Evolutionary conservation across 2,113 vertebrate genomes (phyloP).

Genomic region (Notarius quadriscutis): DNA sequence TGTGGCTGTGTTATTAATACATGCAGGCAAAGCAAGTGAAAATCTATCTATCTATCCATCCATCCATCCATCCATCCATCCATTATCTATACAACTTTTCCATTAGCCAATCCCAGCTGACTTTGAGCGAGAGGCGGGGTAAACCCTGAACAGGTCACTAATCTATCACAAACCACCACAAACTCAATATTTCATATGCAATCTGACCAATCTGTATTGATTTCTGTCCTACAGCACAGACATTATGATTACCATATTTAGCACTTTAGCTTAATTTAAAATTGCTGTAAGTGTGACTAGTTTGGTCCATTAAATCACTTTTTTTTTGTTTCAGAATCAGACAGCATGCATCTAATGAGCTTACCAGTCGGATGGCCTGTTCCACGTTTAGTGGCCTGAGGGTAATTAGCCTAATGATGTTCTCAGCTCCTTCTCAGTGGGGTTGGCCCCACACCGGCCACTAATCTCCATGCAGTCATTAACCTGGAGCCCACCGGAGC

Average conservation of each 20-base stretch:
- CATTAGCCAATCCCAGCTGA: too few species aligned
- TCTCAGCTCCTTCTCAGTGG: conserved; percentile 55
- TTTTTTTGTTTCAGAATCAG: conserved; percentile 19
- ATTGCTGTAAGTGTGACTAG: conserved; percentile 5
- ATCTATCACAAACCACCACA: too few species aligned
- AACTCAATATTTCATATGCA: not conserved
- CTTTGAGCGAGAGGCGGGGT: too few species aligned
- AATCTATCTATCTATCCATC: not conserved
- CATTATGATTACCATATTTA: not conserved
- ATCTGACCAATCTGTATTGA: not conserved
- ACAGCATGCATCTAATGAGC: conserved; percentile 40
- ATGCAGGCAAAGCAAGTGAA: not conserved
- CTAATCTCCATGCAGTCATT: conserved; percentile 75
- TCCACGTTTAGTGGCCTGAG: conserved; percentile 43
- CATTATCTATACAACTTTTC: too few species aligned
- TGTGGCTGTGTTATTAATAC: not conserved
- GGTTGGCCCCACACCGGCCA: conserved; percentile 62
- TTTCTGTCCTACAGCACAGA: not conserved
- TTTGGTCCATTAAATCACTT: not conserved
- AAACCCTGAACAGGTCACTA: too few species aligned
- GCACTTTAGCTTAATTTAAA: not conserved
- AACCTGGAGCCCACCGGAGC: conserved; percentile 64
- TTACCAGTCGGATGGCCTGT: conserved; percentile 20
- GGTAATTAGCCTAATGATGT: conserved; percentile 67
- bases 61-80: too few species aligned